phyloP scores from a whole-genome alignment of 2,888 invertebrate genomes.

The Xiphydria camelus region DNA sequence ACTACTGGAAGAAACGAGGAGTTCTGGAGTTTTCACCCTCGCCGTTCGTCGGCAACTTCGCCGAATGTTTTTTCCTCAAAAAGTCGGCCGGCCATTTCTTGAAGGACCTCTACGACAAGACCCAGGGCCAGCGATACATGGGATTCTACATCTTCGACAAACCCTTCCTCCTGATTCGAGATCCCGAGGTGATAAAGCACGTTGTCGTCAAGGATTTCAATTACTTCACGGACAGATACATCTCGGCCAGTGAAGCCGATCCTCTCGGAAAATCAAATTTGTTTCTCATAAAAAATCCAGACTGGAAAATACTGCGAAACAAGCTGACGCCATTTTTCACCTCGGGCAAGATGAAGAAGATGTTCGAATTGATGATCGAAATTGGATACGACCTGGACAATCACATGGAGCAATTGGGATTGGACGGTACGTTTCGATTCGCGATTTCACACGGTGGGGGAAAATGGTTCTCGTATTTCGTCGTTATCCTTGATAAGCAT shows the following conservation, averaged over 20 bases:
- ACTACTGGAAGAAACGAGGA: constrained; percentile 52
- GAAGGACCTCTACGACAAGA: constrained; percentile 49
- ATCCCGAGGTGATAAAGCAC: constrained; percentile 58
- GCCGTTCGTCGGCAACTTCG: constrained; percentile 57
- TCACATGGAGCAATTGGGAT: constrained; percentile 23
- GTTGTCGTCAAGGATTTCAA: constrained; percentile 59
- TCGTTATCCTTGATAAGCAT: too few species aligned
- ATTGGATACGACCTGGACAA: constrained; percentile 33
- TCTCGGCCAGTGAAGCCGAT: constrained; percentile 48
- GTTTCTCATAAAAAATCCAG: constrained; percentile 56
- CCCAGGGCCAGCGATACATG: constrained; percentile 44
- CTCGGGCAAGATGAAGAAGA: constrained; percentile 41
- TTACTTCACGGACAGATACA: constrained; percentile 52
- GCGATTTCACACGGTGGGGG: not conserved
- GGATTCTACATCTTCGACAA: constrained; percentile 55
- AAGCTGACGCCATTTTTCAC: constrained; percentile 60
- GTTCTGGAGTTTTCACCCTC: constrained; percentile 51
- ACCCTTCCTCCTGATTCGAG: constrained; percentile 57
- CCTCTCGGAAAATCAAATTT: constrained; percentile 54
- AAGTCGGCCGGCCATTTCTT: constrained; percentile 48
- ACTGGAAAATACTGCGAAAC: constrained; percentile 56
- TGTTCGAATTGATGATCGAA: constrained; percentile 40
- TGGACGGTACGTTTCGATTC: constrained; percentile 28
- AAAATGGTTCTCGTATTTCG: too few species aligned
- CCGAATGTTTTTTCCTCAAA: constrained; percentile 41